phyloP scores from a whole-genome alignment of 2,113 vertebrate species.

The Enhydra lutris region DNA sequence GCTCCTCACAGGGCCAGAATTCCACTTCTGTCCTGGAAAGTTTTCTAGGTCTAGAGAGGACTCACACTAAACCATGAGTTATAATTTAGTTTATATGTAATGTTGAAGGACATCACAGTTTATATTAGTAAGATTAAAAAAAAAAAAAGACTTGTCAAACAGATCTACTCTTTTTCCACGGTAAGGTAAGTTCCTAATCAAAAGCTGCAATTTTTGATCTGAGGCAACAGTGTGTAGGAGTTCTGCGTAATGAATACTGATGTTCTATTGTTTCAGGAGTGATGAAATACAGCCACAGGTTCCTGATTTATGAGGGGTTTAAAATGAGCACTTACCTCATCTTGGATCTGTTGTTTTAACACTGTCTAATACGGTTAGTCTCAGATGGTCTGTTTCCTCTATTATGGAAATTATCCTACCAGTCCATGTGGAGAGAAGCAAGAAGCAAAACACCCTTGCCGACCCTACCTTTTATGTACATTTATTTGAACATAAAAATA shows the following conservation, averaged over 20 bases:
- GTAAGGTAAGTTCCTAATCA: constrained; percentile 11
- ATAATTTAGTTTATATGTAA: background rate
- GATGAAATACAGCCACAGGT: background rate
- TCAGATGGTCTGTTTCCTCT: constrained; percentile 12
- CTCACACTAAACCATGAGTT: background rate
- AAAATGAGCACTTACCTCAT: constrained; percentile 20
- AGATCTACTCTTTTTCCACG: background rate
- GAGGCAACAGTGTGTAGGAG: background rate
- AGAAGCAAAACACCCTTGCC: background rate
- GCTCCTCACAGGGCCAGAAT: background rate
- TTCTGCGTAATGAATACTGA: constrained; percentile 38
- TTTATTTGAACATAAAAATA: constrained; percentile 26
- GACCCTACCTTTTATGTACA: background rate
- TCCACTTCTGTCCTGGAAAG: background rate
- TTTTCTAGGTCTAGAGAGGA: background rate
- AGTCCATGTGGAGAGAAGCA: background rate
- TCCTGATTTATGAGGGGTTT: constrained; percentile 39
- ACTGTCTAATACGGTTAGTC: background rate
- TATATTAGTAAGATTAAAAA: background rate
- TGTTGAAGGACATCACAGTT: background rate
- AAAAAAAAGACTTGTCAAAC: background rate
- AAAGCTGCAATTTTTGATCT: background rate
- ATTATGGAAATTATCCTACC: background rate
- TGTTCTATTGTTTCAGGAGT: constrained; percentile 36
- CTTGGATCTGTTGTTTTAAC: constrained; percentile 32